phyloP scores from a whole-genome alignment of 2,113 vertebrate species.

The Halichoeres trimaculatus region DNA sequence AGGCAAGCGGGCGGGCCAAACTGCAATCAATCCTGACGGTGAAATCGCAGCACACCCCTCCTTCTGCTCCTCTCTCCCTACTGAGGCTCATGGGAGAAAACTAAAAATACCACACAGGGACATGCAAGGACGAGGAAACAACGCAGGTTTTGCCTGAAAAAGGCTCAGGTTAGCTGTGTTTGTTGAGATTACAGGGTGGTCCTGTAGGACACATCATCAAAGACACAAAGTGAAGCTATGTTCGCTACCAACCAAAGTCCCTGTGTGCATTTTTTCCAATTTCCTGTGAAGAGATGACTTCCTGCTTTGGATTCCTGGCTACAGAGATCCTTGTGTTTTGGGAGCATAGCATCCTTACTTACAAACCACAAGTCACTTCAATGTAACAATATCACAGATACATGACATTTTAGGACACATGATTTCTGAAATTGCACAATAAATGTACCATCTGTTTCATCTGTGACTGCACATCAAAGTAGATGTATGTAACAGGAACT shows the following conservation, averaged over 20 bases:
- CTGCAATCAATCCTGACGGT: conserved; percentile 3
- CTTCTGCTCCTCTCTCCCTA: neutral
- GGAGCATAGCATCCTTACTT: neutral
- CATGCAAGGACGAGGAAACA: neutral
- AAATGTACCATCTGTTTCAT: neutral
- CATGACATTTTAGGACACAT: neutral
- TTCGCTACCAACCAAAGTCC: conserved; percentile 10
- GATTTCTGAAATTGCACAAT: neutral
- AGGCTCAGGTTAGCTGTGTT: neutral
- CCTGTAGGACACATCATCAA: conserved; percentile 12
- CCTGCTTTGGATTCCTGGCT: conserved; percentile 54
- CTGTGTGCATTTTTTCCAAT: conserved; percentile 34
- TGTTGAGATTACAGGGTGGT: neutral
- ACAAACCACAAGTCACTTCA: no score
- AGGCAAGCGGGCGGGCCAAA: neutral
- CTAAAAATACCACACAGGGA: neutral
- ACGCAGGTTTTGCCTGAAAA: neutral
- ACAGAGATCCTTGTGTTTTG: neutral
- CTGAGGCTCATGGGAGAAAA: neutral
- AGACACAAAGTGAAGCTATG: conserved; percentile 17
- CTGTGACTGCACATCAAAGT: neutral
- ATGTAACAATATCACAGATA: neutral
- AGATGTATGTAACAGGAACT: conserved; percentile 18
- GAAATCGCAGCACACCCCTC: conserved; percentile 4
- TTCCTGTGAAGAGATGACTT: conserved; percentile 56